phyloP scores from a whole-genome alignment of 2,797 vertebrate species.

The Heterohyrax brucei region DNA sequence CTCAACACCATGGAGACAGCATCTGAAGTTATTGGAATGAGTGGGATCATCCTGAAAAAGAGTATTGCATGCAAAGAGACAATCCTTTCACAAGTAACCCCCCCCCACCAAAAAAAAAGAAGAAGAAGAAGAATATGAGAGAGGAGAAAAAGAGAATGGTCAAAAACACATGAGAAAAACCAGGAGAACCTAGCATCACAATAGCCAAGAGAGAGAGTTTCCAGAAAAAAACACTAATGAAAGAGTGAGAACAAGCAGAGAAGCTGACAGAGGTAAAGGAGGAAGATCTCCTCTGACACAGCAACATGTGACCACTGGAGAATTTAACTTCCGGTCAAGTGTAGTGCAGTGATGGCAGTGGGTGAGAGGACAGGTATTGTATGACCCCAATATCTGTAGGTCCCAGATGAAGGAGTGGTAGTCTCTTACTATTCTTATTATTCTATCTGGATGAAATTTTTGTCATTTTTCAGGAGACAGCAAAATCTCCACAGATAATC shows the following conservation, averaged over 20 bases:
- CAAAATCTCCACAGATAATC: neutral
- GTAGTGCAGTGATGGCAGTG: no score
- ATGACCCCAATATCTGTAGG: neutral
- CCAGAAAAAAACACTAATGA: neutral
- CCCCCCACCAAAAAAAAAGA: no score
- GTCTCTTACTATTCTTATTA: neutral
- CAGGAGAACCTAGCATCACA: neutral
- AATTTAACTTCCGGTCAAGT: neutral
- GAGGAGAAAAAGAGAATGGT: neutral
- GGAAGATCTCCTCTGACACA: neutral
- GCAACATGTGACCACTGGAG: neutral
- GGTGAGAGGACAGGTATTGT: rapidly evolving
- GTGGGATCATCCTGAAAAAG: neutral
- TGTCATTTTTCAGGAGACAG: neutral
- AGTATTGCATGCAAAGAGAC: neutral
- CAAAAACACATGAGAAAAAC: no score
- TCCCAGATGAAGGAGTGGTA: neutral
- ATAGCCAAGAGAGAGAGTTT: neutral
- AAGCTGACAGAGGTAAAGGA: neutral
- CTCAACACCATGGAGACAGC: rapidly evolving
- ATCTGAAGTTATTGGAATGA: neutral
- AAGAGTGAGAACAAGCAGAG: neutral
- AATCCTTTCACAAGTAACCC: no score
- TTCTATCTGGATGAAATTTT: neutral
- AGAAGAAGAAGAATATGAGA: neutral